Base-by-base conservation (phyloP, 2,888 invertebrate species). In the Tipula unca region DNA sequence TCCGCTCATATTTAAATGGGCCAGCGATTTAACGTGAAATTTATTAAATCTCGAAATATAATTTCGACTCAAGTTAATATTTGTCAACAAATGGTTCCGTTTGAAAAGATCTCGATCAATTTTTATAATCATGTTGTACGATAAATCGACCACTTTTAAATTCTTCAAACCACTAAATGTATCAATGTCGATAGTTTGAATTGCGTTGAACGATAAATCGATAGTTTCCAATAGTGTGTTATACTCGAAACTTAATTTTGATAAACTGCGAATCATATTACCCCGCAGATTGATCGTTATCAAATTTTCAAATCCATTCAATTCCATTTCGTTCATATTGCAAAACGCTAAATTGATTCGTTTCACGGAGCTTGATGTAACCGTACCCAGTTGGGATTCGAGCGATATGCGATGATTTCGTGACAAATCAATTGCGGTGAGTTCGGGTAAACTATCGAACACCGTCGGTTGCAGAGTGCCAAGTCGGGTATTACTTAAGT, bases 191-290 rank as follows among this genome's bases (percentile, higher is more conserved):
- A 96, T 88, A 0, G 91, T 91, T 10, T 92, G 93, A 82, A 96
- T 92, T 20, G 93, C 92, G 89, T 96, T 96, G 82, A 92, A 92
- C 0, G 95, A 94, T 54, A 96, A 89, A 89, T 94, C 94, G 17
- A 96, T 89, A 86, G 92, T 90, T 88, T 93, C 92, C 82, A 96
- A 89, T 87, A 92, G 91, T 3, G 92, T 91, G 88, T 94, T 95
- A 87, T 93, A 93, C 0, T 89, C 88, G 89, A 96, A 95, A 87
- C 93, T 93, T 86, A 92, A 91, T 85, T 92, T 92, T 13, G 91
- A 91, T 8, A 96, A 89, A 69, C 90, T 90, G 87, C 93, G 91
- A 84, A 96, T 91, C 89, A 93, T 92, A 88, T 96, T 96, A 83
- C 93, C 93, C 82, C 93, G 92, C 6, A 95, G 89, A 54, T 93